Evolutionary conservation across 2,888 invertebrate genomes (phyloP).

Genomic region (Idaea aversata): DNA sequence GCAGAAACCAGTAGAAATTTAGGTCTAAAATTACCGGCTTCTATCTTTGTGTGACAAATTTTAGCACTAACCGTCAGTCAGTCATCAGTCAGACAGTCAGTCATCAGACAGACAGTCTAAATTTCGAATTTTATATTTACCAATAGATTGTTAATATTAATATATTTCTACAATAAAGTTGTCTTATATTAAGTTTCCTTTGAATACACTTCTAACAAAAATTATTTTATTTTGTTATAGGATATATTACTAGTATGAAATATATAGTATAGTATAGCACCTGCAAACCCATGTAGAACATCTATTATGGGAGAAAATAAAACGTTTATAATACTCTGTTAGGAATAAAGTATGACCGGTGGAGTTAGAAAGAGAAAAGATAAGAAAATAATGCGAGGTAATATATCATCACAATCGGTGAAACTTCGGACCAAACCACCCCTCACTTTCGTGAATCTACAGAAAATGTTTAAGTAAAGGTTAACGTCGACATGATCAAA

Average conservation of each 20-base stretch:
- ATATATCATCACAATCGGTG: constrained; percentile 79
- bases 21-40: too few species aligned
- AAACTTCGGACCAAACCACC: constrained; percentile 69
- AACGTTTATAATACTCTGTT: constrained; percentile 70
- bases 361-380: constrained; percentile 78
- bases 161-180: too few species aligned
- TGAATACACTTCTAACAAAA: constrained; percentile 54
- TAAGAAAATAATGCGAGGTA: constrained; percentile 79
- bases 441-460: constrained; percentile 65
- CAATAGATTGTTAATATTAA: too few species aligned
- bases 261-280: constrained; percentile 69
- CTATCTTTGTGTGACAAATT: too few species aligned
- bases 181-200: constrained; percentile 56
- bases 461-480: constrained; percentile 65
- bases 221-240: constrained; percentile 57
- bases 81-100: too few species aligned
- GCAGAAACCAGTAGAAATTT: too few species aligned
- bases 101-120: too few species aligned
- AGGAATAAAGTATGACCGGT: constrained; percentile 74
- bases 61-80: too few species aligned
- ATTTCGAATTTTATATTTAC: too few species aligned
- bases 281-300: constrained; percentile 60
- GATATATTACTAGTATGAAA: constrained; percentile 52
- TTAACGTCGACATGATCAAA: constrained; percentile 24
- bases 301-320: constrained; percentile 72